Conservation (phyloP, 2,797 vertebrate species). For the Pogoniulus pusillus region DNA sequence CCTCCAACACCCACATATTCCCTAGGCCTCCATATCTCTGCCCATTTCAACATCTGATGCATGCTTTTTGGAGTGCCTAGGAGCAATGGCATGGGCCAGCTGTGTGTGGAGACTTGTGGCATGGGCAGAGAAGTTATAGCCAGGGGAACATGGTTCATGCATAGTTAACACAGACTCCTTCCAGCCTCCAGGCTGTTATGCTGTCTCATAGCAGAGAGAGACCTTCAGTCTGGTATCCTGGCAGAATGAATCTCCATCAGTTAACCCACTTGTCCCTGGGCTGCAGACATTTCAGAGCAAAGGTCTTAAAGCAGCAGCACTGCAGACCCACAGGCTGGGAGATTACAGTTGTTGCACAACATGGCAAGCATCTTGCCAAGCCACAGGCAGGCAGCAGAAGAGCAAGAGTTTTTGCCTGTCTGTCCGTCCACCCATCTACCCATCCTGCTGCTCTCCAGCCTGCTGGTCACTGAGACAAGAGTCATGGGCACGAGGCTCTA, state of each 20-base stretch:
- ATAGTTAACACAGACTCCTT: slow-evolving; percentile 43
- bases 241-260: neutral
- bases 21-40: neutral
- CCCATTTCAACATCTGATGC: neutral
- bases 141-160: neutral
- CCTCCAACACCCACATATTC: neutral
- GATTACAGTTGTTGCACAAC: neutral
- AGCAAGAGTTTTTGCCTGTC: neutral
- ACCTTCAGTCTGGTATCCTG: slow-evolving; percentile 18
- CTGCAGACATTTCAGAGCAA: slow-evolving; percentile 4
- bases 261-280: neutral
- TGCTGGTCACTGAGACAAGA: neutral
- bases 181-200: slow-evolving; percentile 24
- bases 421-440: neutral
- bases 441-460: neutral
- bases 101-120: neutral
- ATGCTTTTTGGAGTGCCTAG: neutral
- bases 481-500: neutral
- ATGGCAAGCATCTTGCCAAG: neutral
- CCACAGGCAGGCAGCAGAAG: neutral
- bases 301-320: neutral
- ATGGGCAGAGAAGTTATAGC: slow-evolving; percentile 18
- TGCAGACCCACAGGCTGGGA: neutral
- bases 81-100: neutral
- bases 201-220: slow-evolving; percentile 14